Evolutionary conservation across 2,113 vertebrate genomes (phyloP), one percentile per base, ranked within the genome.

Genomic region (Phoxinus phoxinus): DNA sequence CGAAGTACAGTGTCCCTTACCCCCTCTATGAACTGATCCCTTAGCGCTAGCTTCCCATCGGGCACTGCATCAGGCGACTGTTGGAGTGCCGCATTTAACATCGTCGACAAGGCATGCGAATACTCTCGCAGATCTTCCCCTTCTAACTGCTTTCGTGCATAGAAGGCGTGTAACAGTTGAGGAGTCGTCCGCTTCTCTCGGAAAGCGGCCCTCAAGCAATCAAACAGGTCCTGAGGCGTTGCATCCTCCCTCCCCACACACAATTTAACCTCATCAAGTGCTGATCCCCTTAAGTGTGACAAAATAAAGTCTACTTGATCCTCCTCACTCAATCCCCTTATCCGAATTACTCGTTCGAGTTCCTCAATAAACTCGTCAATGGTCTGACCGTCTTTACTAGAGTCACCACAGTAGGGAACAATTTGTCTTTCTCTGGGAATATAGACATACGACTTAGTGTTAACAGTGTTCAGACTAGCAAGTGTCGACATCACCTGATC

Each of bases 81-180:
- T 46, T 73, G 41, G 1, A 76, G 19, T 6, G 44, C 30, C 4
- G 32, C 59, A 1, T 23, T 53, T 11, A 89, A 83, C 11, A 61
- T n/a, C n/a, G n/a, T n/a, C 0, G 44, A 12, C 44, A 46, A 46
- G 44, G 44, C 44, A 46, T 46, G 44, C 44, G 11, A 46, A 46
- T 12, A 46, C 10, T 46, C 10, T 2, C 44, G 2, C 3, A 46
- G 44, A 46, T 12, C 11, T 2, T 46, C 44, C 44, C 71, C 86
- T 1, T 87, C 79, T 1, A n/a, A 4, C 23, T 89, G 85, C 4
- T 59, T n/a, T 0, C n/a, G 51, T 1, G 41, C 51, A 77, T 87
- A 89, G 9, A 89, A 87, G 17, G 78, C 37, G 23, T 85, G 76
- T 3, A 86, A 84, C 10, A 86, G 32, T 30, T 87, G 88, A 2